These are phyloP conservation scores for Amblyopsis hoosieri DNA, from an alignment of 2,797 vertebrate genomes.

Conservation along the genomic window DNA sequence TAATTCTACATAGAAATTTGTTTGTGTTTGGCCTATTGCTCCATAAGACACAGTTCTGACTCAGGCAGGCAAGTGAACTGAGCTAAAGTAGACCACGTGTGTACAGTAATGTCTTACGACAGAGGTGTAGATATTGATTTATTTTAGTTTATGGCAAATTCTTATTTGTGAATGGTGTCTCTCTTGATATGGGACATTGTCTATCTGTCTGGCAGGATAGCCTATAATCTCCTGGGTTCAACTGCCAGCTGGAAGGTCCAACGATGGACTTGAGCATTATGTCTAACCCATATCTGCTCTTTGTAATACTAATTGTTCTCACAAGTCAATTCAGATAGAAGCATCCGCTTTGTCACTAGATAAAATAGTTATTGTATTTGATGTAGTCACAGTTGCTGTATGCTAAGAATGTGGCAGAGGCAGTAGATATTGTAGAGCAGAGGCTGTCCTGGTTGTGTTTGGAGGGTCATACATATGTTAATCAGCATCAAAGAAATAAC, in stretches of 20 bases:
- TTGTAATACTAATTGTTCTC: not conserved
- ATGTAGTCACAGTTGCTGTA: no score
- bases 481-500: not conserved
- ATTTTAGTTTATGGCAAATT: no score
- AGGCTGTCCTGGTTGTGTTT: not conserved
- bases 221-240: not conserved
- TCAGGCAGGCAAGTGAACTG: not conserved
- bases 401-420: no score
- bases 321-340: not conserved
- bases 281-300: not conserved
- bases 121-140: no score
- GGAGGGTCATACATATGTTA: slow-evolving; percentile 9
- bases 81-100: slow-evolving; percentile 1
- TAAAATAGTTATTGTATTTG: not conserved
- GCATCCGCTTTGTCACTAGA: not conserved
- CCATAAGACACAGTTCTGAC: not conserved
- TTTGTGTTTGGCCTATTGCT: slow-evolving; percentile 4
- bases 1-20: slow-evolving; percentile 8
- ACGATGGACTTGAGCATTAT: not conserved
- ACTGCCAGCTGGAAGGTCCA: not conserved
- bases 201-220: no score
- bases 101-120: no score
- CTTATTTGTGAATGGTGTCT: no score
- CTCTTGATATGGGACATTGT: no score
- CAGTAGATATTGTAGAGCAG: no score